Percentiles rank a stretch among this genome's conserved stretches.
These are phyloP conservation scores for Nomada flava DNA, from an alignment of 2,888 invertebrate species.

Conservation along the genomic window DNA sequence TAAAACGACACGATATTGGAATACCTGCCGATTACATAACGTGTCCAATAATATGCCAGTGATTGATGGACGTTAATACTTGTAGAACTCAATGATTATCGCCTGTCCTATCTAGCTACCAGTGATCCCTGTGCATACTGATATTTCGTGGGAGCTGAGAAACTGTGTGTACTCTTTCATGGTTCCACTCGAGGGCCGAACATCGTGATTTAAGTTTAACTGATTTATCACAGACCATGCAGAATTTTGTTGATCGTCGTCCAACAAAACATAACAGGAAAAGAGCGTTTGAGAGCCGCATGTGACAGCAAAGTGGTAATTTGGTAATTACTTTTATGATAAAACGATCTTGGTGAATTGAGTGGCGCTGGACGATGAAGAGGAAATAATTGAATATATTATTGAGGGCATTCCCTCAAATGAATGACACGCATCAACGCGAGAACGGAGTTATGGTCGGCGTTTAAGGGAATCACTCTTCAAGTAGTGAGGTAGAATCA, in stretches of 20 bases:
- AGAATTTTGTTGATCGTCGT: background rate
- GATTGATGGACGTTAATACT: slow-evolving; percentile 60
- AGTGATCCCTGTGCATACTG: slow-evolving; percentile 54
- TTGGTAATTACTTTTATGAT: slow-evolving; percentile 33
- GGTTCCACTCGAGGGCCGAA: slow-evolving; percentile 21
- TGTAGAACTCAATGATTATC: slow-evolving; percentile 31
- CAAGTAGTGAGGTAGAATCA: background rate
- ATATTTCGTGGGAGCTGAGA: slow-evolving; percentile 56
- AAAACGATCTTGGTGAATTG: slow-evolving; percentile 36
- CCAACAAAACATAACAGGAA: background rate
- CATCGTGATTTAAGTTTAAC: too few species aligned
- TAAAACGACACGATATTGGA: slow-evolving; percentile 19
- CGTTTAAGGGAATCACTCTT: background rate
- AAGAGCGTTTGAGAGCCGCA: slow-evolving; percentile 23
- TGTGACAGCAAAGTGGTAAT: slow-evolving; percentile 21
- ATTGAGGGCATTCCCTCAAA: slow-evolving; percentile 15
- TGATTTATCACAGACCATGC: background rate
- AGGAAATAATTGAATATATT: slow-evolving; percentile 32
- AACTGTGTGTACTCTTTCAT: slow-evolving; percentile 21
- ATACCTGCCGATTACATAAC: background rate
- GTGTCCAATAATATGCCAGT: slow-evolving; percentile 44
- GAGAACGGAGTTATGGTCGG: background rate
- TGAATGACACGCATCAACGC: slow-evolving; percentile 18
- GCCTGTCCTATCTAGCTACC: slow-evolving; percentile 43
- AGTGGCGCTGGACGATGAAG: slow-evolving; percentile 25